These are phyloP conservation scores for Clusia tigrina DNA, from an alignment of 2,888 invertebrate genomes.

Conservation along the genomic window DNA sequence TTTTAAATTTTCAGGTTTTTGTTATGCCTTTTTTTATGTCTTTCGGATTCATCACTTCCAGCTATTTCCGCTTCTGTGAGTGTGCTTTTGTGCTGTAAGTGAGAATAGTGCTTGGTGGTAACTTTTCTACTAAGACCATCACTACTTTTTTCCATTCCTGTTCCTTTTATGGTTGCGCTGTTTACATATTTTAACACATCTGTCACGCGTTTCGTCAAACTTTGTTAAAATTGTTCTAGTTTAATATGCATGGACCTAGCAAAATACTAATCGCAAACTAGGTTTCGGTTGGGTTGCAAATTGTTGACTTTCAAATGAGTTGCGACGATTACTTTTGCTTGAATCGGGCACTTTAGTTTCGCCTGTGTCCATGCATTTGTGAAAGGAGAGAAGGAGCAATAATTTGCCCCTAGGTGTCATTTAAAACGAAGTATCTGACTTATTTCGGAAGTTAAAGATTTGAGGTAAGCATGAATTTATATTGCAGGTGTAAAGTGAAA, in stretches of 20 bases:
- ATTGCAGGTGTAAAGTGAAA: too few relatives aligned
- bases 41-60: not conserved
- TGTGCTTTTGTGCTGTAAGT: not conserved
- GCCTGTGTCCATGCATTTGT: not conserved
- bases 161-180: not conserved
- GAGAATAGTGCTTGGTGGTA: too few relatives aligned
- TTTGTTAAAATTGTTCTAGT: not conserved
- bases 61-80: not conserved
- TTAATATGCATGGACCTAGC: not conserved
- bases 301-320: constrained; percentile 6
- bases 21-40: not conserved
- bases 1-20: not conserved
- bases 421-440: too few relatives aligned
- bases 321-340: not conserved
- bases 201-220: not conserved
- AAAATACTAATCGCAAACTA: constrained; percentile 5
- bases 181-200: not conserved
- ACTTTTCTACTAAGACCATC: too few relatives aligned
- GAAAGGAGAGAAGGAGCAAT: not conserved
- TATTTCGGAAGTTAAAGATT: too few relatives aligned
- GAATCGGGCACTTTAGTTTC: not conserved
- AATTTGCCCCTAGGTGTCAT: too few relatives aligned
- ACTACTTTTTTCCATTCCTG: too few relatives aligned
- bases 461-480: too few relatives aligned
- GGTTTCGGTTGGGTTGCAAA: not conserved